Base-by-base conservation (phyloP, 1,140 invertebrate species). In the Bombus superbus region DNA sequence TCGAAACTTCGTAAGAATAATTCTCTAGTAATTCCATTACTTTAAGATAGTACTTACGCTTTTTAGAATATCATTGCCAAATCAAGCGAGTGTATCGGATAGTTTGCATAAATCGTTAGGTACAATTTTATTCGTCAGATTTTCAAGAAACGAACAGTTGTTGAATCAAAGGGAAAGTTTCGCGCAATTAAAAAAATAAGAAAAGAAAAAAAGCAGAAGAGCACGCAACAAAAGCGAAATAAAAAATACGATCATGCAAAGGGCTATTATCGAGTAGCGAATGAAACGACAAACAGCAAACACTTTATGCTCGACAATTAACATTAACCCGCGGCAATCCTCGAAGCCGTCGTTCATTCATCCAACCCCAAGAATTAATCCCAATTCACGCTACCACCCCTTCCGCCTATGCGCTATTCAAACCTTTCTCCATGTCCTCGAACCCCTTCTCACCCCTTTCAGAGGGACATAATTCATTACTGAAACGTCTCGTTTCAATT, bases 401-500 rank as follows among this genome's bases (percentile, higher is more conserved):
- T 53, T 53, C 6, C 47, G 47, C 13, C 1, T 40, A 2, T 35
- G 53, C 25, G 38, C 57, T 18, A 42, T 62, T 66, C 62, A 77
- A 64, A 40, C 11, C 53, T 38, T 5, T 15, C 74, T 10, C 10
- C 59, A 9, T 13, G 6, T 44, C 22, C 28, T 35, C 9, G 3
- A 44, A 22, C n/a, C 40, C 69, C 68, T 25, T 32, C 25, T 35
- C 40, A 53, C 28, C 35, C 38, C 68, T 53, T 28, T 15, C 15
- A 5, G 62, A 32, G 22, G 18, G 35, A 28, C 40, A 32, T 57
- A 77, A 77, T 83, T 83, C 81, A 83, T 83, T 77, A 68, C 59
- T 10, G 25, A 18, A 42, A 25, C 40, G 81, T 76, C 73, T 53
- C 72, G 72, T 38, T 59, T 76, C 74, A 68, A 38, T 66, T 57